A percentile compares a stretch with the other conserved stretches of the same genome.
Conservation (phyloP, 2,797 vertebrate genomes). For the Tiaroga cobitis region DNA sequence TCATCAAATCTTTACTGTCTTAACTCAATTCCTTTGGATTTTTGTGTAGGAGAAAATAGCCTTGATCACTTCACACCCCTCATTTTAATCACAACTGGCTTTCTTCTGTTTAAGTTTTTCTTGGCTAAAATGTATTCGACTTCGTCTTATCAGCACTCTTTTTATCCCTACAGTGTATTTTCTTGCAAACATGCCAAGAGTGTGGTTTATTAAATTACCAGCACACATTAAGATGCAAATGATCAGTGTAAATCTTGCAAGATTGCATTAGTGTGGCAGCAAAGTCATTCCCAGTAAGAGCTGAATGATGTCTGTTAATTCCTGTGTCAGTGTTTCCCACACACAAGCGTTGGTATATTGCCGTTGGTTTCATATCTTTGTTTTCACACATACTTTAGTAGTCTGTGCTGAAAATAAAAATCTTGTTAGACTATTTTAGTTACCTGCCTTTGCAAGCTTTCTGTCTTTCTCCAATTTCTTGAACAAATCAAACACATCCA, state of each 20-base stretch:
- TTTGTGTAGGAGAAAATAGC: slow-evolving; percentile 25
- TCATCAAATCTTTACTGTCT: slow-evolving; percentile 7
- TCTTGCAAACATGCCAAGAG: slow-evolving; percentile 43
- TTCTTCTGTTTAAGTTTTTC: slow-evolving; percentile 19
- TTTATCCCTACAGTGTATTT: slow-evolving; percentile 48
- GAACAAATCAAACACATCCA: slow-evolving; percentile 38
- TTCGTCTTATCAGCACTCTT: slow-evolving; percentile 41
- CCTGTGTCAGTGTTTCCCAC: slow-evolving; percentile 15
- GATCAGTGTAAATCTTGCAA: slow-evolving; percentile 52
- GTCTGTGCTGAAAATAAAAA: slow-evolving; percentile 11
- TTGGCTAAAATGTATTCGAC: slow-evolving; percentile 45
- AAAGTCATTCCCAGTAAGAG: slow-evolving; percentile 46
- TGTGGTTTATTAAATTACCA: slow-evolving; percentile 53
- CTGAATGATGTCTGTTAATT: slow-evolving; percentile 41
- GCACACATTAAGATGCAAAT: slow-evolving; percentile 57
- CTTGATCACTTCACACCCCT: slow-evolving; percentile 44
- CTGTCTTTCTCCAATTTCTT: slow-evolving; percentile 47
- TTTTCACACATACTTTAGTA: slow-evolving; percentile 11
- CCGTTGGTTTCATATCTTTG: background rate
- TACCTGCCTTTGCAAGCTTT: slow-evolving; percentile 28
- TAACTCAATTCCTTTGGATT: background rate
- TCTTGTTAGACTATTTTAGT: slow-evolving; percentile 6
- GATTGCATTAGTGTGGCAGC: slow-evolving; percentile 46
- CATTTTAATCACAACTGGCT: slow-evolving; percentile 34
- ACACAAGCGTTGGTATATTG: slow-evolving; percentile 2